Conservation (phyloP, 2,888 invertebrate genomes). For the Smittia sp. region DNA sequence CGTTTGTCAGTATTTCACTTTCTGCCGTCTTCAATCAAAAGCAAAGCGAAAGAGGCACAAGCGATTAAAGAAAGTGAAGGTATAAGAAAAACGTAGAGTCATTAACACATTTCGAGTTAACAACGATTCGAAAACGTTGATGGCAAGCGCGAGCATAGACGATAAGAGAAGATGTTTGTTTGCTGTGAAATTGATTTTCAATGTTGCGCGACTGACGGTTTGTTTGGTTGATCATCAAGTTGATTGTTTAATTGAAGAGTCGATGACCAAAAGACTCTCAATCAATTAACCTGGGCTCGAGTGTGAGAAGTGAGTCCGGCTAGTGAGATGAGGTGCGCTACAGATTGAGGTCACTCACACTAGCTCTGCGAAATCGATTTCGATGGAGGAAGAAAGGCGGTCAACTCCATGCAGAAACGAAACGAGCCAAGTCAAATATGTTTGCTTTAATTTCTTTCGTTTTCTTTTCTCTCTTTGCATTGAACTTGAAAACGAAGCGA, state of each 20-base stretch:
- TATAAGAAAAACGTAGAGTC: constrained; percentile 1
- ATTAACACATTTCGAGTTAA: constrained; percentile 15
- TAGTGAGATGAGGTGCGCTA: neutral
- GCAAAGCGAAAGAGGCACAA: neutral
- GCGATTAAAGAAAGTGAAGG: constrained; percentile 17
- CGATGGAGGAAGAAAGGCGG: constrained; percentile 1
- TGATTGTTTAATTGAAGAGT: too few relatives aligned
- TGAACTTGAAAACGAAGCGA: neutral
- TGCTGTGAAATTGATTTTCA: neutral
- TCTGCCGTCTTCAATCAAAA: neutral
- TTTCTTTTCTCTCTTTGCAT: neutral
- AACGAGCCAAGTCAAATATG: neutral
- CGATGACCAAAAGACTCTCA: neutral
- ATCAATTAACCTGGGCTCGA: neutral
- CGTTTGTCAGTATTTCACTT: neutral
- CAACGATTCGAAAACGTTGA: neutral
- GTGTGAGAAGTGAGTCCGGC: neutral
- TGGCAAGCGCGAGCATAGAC: neutral
- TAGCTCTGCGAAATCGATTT: neutral
- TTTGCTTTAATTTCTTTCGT: constrained; percentile 1
- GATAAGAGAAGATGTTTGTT: neutral
- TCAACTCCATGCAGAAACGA: constrained; percentile 15
- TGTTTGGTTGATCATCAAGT: neutral
- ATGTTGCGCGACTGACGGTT: neutral
- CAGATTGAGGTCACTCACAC: neutral